A percentile compares a stretch with the other conserved stretches of the same genome.
These are phyloP conservation scores for Gasterosteus nipponicus DNA, from an alignment of 2,113 vertebrate genomes.

Conservation along the genomic window DNA sequence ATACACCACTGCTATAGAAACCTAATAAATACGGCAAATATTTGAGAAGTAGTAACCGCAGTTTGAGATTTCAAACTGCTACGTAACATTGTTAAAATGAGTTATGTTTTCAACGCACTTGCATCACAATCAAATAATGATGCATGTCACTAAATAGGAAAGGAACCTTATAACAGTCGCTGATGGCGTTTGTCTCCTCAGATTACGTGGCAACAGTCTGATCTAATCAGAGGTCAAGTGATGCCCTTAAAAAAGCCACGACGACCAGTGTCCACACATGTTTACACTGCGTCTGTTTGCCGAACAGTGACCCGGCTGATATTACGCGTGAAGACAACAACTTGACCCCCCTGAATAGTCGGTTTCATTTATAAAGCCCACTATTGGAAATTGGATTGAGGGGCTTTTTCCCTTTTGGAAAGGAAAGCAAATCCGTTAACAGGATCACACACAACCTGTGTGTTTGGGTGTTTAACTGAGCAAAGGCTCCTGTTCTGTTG, in stretches of 20 bases:
- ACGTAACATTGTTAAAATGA: neutral
- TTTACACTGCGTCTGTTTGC: conserved; percentile 10
- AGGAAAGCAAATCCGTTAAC: neutral
- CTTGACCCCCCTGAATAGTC: conserved; percentile 11
- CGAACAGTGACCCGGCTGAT: conserved; percentile 14
- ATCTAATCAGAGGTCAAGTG: conserved; percentile 21
- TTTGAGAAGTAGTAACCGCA: neutral
- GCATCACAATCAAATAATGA: neutral
- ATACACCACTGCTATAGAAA: too few species aligned
- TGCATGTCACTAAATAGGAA: neutral
- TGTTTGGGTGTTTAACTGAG: neutral
- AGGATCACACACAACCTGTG: neutral
- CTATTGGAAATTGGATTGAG: neutral
- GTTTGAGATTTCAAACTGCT: neutral
- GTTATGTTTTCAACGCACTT: neutral
- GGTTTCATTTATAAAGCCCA: neutral
- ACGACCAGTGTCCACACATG: neutral
- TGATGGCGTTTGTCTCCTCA: neutral
- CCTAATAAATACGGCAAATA: neutral
- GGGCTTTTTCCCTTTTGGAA: neutral
- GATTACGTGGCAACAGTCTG: conserved; percentile 14
- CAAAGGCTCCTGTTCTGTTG: neutral
- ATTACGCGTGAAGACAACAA: conserved; percentile 2
- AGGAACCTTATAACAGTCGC: neutral
- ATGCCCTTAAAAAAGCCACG: neutral